A percentile compares a stretch with the other conserved stretches of the same genome.
These are phyloP conservation scores for Calyptomena viridis DNA, from an alignment of 2,113 vertebrate species.

Conservation along the genomic window DNA sequence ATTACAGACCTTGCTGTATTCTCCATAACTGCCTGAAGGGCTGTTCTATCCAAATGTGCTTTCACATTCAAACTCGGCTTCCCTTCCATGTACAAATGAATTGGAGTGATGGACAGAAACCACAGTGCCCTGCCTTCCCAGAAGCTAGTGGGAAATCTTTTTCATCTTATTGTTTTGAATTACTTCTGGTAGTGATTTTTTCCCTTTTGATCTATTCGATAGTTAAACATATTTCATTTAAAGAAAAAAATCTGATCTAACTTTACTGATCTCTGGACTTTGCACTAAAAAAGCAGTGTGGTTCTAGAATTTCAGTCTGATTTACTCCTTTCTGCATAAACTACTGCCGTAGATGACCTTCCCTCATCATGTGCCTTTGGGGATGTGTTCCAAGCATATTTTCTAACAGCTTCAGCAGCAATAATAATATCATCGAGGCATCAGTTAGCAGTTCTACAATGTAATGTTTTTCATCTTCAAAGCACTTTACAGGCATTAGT, in stretches of 20 bases:
- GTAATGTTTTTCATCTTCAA: constrained; percentile 48
- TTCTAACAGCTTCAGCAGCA: constrained; percentile 20
- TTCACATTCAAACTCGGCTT: background rate
- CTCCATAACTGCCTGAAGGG: background rate
- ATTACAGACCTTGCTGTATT: background rate
- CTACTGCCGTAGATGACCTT: constrained; percentile 2
- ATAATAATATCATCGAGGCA: constrained; percentile 5
- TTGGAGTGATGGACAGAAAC: background rate
- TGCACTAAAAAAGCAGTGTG: background rate
- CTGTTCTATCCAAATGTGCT: background rate
- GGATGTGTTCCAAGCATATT: constrained; percentile 31
- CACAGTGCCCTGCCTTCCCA: background rate
- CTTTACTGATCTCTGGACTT: background rate
- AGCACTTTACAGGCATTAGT: constrained; percentile 51
- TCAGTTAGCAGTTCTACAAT: constrained; percentile 30
- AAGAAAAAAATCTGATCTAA: background rate
- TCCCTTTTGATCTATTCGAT: background rate
- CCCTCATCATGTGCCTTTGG: constrained; percentile 2
- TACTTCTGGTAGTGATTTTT: background rate
- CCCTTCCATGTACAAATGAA: background rate
- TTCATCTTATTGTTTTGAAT: background rate
- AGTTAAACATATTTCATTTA: background rate
- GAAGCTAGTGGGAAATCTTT: background rate
- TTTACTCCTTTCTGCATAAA: constrained; percentile 33
- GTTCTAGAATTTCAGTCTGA: background rate